These are phyloP conservation scores for Danaus melanippus DNA, from an alignment of 1,140 invertebrate genomes.

Conservation along the genomic window DNA sequence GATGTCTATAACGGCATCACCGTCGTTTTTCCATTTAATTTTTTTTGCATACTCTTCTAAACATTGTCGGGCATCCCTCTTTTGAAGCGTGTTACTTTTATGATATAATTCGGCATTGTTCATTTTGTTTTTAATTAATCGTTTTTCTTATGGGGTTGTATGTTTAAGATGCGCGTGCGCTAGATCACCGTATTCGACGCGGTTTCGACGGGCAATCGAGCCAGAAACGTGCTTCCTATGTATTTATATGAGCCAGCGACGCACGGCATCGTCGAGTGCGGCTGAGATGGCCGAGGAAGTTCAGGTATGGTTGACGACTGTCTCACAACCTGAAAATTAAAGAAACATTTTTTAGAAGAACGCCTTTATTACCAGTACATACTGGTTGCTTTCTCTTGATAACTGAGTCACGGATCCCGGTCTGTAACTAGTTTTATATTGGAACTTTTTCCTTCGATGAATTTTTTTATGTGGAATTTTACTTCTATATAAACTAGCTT, in stretches of 20 bases:
- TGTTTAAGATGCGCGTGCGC: constrained; percentile 32
- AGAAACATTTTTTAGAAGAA: too few relatives aligned
- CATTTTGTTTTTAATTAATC: constrained; percentile 65
- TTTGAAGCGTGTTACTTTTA: constrained; percentile 77
- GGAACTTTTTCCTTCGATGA: too few relatives aligned
- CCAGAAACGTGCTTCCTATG: constrained; percentile 37
- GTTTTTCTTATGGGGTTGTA: constrained; percentile 23
- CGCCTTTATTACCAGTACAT: too few relatives aligned
- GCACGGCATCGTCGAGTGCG: constrained; percentile 28
- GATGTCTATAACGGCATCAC: constrained; percentile 78
- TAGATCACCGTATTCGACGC: constrained; percentile 37
- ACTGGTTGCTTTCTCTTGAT: too few relatives aligned
- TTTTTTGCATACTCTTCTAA: constrained; percentile 76
- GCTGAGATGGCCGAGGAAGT: constrained; percentile 20
- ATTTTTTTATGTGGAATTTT: too few relatives aligned
- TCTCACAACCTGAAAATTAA: constrained; percentile 21
- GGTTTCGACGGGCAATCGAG: constrained; percentile 43
- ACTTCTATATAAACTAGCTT: too few relatives aligned
- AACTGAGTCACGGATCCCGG: too few relatives aligned
- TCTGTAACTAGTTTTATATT: too few relatives aligned
- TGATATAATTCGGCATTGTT: constrained; percentile 77
- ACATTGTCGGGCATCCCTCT: constrained; percentile 77
- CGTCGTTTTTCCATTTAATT: constrained; percentile 73
- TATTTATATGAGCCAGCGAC: constrained; percentile 49
- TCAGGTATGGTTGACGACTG: constrained; percentile 8